These are phyloP conservation scores for Caranx melampygus DNA, from an alignment of 2,113 vertebrate genomes.

Conservation along the genomic window DNA sequence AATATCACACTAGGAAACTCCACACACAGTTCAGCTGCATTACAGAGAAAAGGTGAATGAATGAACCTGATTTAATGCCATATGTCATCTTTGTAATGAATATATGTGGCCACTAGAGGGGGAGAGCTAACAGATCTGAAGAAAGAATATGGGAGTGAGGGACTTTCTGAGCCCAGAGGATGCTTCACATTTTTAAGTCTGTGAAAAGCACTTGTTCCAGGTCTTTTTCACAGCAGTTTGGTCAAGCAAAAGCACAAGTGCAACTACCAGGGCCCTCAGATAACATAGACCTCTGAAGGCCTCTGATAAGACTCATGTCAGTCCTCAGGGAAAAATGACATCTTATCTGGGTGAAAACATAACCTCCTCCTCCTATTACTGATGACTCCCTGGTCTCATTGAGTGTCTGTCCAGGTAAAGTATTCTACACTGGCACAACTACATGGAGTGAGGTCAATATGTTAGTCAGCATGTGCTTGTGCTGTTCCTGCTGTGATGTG, in stretches of 20 bases:
- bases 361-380: too few relatives aligned
- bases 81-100: conserved; percentile 16
- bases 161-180: neutral
- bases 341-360: too few relatives aligned
- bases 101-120: conserved; percentile 40
- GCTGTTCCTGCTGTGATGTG: neutral
- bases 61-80: neutral
- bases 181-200: neutral
- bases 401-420: neutral
- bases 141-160: neutral
- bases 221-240: neutral
- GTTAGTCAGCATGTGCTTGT: neutral
- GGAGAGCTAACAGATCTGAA: neutral
- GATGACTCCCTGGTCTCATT: neutral
- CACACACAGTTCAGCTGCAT: conserved; percentile 3
- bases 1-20: conserved; percentile 9
- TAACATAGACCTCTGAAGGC: too few relatives aligned
- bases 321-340: too few relatives aligned
- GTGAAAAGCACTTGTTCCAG: neutral
- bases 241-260: too few relatives aligned
- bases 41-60: conserved; percentile 13
- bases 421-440: neutral
- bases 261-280: too few relatives aligned
- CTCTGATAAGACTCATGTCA: too few relatives aligned
- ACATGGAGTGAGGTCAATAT: neutral